Evolutionary conservation across 2,888 invertebrate genomes (phyloP).

Genomic region (Buathra laborator): DNA sequence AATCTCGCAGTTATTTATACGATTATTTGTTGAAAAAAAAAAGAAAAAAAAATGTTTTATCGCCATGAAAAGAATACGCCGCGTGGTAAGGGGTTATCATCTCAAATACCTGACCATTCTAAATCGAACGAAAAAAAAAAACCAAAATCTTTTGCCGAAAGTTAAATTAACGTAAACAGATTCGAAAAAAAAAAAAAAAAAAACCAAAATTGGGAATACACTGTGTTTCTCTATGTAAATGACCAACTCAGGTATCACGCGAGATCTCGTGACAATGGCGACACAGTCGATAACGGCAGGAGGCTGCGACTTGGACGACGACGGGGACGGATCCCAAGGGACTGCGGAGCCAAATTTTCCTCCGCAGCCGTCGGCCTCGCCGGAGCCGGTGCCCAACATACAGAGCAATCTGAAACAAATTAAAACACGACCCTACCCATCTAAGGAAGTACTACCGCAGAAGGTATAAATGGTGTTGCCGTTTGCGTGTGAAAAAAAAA

Average conservation of each 20-base stretch:
- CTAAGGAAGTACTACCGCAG: constrained; percentile 86
- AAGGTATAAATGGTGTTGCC: constrained; percentile 79
- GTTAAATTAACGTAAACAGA: constrained; percentile 51
- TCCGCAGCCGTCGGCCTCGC: constrained; percentile 85
- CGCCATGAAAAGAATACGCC: neutral
- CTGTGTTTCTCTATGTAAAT: constrained; percentile 76
- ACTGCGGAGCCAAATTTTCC: constrained; percentile 83
- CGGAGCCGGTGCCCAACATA: constrained; percentile 84
- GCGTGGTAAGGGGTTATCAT: constrained; percentile 40
- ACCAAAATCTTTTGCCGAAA: constrained; percentile 23
- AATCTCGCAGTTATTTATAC: too few species aligned
- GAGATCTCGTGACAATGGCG: constrained; percentile 85
- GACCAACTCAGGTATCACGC: constrained; percentile 84
- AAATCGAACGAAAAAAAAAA: constrained; percentile 34
- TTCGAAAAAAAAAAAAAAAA: constrained; percentile 7
- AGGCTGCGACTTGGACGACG: constrained; percentile 83
- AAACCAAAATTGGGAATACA: constrained; percentile 71
- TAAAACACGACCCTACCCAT: constrained; percentile 87
- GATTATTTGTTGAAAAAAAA: neutral
- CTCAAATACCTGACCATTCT: constrained; percentile 24
- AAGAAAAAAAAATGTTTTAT: neutral
- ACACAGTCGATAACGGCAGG: constrained; percentile 82
- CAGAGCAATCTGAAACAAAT: constrained; percentile 87
- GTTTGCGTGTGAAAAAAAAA: constrained; percentile 54
- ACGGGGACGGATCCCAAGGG: constrained; percentile 83